Evolutionary conservation across 2,113 vertebrate genomes (phyloP), one percentile per base, ranked within the genome.

Genomic region (Neopipo cinnamomea): DNA sequence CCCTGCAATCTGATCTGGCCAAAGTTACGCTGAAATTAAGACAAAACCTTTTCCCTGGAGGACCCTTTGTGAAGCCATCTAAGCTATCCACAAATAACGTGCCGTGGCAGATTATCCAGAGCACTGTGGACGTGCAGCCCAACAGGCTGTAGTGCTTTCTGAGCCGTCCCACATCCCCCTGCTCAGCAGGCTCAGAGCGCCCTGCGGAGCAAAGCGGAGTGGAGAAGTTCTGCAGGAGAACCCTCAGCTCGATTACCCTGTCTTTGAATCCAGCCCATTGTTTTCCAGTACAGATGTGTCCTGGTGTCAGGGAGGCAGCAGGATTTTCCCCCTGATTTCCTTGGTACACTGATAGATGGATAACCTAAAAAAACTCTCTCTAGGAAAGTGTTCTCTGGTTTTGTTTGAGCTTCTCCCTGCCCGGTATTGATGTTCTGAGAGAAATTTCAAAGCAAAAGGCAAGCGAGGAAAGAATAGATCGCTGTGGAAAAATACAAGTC

Each of bases 141-240:
- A 87, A 87, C 68, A 55, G 91, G 66, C 88, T 88, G 75, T 33
- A 67, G 47, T 46, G 80, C 83, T 68, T 94, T 85, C 91, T 93
- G 78, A 88, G 89, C 88, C 87, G 42, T 86, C 72, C 37, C 61
- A 41, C 27, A 42, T 11, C 50, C 49, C 86, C 75, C 68, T 62
- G 72, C 91, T 77, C 95, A 79, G 93, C 94, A 37, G 53, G 75
- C 19, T 77, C 9, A 5, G 17, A 73, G n/a, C 61, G 21, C 50
- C 91, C 93, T 53, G 78, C 58, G 50, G 84, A 59, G 80, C 61
- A 88, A 96, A 80, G 35, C 12, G 18, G 21, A 49, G 9, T 8
- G 83, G 56, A 71, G 70, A 90, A 82, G 41, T 80, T 87, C 19
- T 80, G 52, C 10, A 87, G 75, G 62, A 91, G 37, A 94, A 37